Conservation (phyloP, 2,888 invertebrate species). For the Nephrotoma appendiculata region DNA sequence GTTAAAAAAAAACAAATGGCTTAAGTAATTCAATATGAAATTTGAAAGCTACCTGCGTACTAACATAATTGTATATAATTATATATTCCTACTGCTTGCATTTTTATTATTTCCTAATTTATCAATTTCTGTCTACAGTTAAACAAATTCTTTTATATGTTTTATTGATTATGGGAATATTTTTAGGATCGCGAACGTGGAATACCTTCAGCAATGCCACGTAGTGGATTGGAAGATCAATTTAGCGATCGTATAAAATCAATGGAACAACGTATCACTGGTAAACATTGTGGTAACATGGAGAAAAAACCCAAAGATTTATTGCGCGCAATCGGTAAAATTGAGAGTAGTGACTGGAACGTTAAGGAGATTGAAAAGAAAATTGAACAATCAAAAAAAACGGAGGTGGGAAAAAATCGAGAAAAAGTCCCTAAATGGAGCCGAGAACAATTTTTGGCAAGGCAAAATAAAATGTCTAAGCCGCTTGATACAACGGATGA, state of each 20-base stretch:
- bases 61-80: neutral
- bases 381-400: slow-evolving; percentile 44
- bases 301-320: slow-evolving; percentile 76
- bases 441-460: slow-evolving; percentile 55
- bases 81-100: neutral
- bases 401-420: slow-evolving; percentile 34
- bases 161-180: neutral
- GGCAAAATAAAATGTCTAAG: slow-evolving; percentile 54
- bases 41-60: neutral
- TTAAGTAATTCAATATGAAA: neutral
- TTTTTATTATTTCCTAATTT: neutral
- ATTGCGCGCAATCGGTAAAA: slow-evolving; percentile 73
- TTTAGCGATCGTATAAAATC: slow-evolving; percentile 43
- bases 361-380: slow-evolving; percentile 81
- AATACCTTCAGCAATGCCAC: slow-evolving; percentile 28
- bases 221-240: slow-evolving; percentile 26
- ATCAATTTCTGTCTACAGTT: neutral
- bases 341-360: slow-evolving; percentile 83
- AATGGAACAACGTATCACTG: slow-evolving; percentile 65
- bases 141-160: neutral
- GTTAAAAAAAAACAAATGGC: too few relatives aligned
- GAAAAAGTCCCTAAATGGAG: slow-evolving; percentile 88
- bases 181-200: slow-evolving; percentile 31
- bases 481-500: slow-evolving; percentile 38
- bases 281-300: slow-evolving; percentile 36